phyloP scores from a whole-genome alignment of 2,797 vertebrate species.

The Cossypha dichroa region DNA sequence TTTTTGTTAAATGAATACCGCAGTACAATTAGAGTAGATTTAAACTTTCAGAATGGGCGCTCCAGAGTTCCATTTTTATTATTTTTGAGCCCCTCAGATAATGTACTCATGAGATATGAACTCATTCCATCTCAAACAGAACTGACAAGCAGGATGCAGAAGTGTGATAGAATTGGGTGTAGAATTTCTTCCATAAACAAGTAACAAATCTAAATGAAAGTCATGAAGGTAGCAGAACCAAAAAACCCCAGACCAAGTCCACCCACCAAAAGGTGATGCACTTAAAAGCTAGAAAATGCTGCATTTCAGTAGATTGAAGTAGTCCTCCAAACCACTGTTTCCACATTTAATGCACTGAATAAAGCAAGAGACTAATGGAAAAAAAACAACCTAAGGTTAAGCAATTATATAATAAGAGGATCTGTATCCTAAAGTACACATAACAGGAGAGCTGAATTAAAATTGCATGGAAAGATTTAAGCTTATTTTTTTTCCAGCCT shows the following conservation, averaged over 20 bases:
- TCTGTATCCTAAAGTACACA: background rate
- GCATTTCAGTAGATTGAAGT: background rate
- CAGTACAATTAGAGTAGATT: background rate
- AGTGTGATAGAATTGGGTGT: background rate
- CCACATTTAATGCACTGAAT: background rate
- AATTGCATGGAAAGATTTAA: background rate
- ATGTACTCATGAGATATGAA: background rate
- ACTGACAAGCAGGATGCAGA: background rate
- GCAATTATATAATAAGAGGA: background rate
- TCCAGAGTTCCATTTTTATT: background rate
- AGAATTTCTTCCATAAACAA: background rate
- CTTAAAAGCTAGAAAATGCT: background rate
- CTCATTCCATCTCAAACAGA: background rate
- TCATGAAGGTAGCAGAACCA: background rate
- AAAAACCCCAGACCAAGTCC: background rate
- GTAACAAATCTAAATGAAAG: background rate
- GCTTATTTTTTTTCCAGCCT: background rate
- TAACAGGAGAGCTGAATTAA: slow-evolving; percentile 8
- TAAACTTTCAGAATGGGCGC: background rate
- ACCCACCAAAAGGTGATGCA: background rate
- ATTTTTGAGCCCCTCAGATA: background rate
- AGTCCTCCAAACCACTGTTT: background rate
- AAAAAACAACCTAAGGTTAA: background rate
- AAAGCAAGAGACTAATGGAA: background rate
- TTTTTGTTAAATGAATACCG: background rate